Evolutionary conservation across 2,113 vertebrate genomes (phyloP).

Genomic region (Psilopogon haemacephalus): DNA sequence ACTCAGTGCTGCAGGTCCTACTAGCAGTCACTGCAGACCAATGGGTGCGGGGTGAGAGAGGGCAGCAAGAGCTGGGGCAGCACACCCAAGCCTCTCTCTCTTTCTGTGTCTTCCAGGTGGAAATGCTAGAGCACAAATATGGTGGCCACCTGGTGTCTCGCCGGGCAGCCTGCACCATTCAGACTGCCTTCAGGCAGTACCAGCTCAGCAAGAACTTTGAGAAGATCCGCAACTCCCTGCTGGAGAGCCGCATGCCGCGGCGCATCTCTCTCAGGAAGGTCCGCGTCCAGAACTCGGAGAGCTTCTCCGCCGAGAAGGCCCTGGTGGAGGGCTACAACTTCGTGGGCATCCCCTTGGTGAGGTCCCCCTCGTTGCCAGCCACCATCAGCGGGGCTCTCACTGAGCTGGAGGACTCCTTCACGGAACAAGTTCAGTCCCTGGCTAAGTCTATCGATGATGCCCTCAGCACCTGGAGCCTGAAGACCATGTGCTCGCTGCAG

Average conservation of each 20-base stretch:
- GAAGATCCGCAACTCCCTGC: conserved; percentile 96
- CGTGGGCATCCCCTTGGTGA: conserved; percentile 87
- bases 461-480: conserved; percentile 96
- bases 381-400: conserved; percentile 87
- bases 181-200: conserved; percentile 97
- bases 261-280: conserved; percentile 93
- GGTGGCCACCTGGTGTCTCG: conserved; percentile 94
- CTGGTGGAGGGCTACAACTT: conserved; percentile 91
- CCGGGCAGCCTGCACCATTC: conserved; percentile 94
- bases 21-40: neutral
- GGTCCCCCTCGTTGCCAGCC: conserved; percentile 88
- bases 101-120: conserved; percentile 82
- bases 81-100: neutral
- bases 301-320: conserved; percentile 89
- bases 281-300: conserved; percentile 87
- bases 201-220: conserved; percentile 99
- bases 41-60: neutral
- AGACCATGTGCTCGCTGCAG: conserved; percentile 91
- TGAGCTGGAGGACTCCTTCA: conserved; percentile 97
- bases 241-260: conserved; percentile 92
- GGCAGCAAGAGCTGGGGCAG: neutral
- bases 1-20: neutral
- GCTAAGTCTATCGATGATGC: conserved; percentile 98
- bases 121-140: conserved; percentile 98
- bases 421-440: conserved; percentile 93